Conservation (phyloP, 30 jellyfish, hydroid and myxozoan species). For the Morbakka virulenta region DNA sequence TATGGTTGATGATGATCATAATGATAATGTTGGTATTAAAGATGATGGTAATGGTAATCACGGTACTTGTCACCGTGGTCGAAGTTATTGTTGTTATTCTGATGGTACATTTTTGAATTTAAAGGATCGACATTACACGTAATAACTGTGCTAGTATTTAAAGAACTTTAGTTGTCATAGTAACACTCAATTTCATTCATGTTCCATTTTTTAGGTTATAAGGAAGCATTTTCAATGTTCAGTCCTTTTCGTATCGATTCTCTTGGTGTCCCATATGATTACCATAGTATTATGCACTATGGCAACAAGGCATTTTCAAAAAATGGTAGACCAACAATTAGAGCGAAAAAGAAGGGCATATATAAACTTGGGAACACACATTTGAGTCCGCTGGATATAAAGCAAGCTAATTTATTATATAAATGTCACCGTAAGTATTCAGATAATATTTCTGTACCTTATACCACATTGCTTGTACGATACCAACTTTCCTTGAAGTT, state of each 20-base stretch:
- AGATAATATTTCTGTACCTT: neutral
- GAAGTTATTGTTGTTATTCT: too few species aligned
- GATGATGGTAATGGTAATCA: too few species aligned
- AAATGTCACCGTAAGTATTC: slow-evolving; percentile 64
- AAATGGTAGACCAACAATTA: slow-evolving; percentile 82
- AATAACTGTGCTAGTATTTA: too few species aligned
- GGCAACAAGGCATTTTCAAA: slow-evolving; percentile 88
- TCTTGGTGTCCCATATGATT: slow-evolving; percentile 71
- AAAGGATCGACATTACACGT: too few species aligned
- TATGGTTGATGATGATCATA: too few species aligned
- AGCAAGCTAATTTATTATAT: slow-evolving; percentile 77
- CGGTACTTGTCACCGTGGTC: too few species aligned
- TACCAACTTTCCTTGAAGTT: too few species aligned
- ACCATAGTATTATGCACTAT: slow-evolving; percentile 80
- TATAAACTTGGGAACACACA: slow-evolving; percentile 79
- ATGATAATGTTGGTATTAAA: too few species aligned
- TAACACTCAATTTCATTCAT: too few species aligned
- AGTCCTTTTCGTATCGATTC: slow-evolving; percentile 75
- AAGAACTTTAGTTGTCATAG: too few species aligned
- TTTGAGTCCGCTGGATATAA: slow-evolving; percentile 78
- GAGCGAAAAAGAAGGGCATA: slow-evolving; percentile 59
- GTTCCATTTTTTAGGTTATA: slow-evolving; percentile 39
- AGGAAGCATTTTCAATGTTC: slow-evolving; percentile 84
- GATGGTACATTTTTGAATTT: too few species aligned
- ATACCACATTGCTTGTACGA: neutral